Percentiles rank a stretch among this genome's conserved stretches.
Conservation (phyloP, 2,113 vertebrate genomes). For the Apeltes quadracus region DNA sequence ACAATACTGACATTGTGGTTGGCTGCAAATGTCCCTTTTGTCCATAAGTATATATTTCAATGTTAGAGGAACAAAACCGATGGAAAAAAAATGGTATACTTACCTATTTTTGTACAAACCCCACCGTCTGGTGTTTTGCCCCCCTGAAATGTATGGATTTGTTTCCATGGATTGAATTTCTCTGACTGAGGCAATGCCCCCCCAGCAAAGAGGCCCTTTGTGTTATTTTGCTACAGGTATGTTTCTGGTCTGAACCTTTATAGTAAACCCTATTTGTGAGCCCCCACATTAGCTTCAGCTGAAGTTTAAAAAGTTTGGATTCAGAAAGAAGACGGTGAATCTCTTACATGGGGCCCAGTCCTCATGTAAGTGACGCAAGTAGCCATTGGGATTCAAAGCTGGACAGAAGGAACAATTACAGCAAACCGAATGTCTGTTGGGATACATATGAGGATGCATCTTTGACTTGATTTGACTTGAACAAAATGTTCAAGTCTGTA, state of each 20-base stretch:
- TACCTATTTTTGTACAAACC: too few relatives aligned
- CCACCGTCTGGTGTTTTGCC: background rate
- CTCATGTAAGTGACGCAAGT: too few relatives aligned
- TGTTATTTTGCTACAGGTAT: background rate
- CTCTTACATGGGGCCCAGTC: background rate
- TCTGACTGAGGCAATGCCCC: background rate
- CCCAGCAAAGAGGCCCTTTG: too few relatives aligned
- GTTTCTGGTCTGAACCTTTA: background rate
- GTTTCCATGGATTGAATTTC: background rate
- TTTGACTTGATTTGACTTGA: too few relatives aligned
- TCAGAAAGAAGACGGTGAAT: background rate
- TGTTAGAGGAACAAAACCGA: background rate
- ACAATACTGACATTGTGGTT: too few relatives aligned
- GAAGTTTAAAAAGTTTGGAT: background rate
- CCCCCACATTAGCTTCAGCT: background rate
- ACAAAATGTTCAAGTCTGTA: conserved; percentile 8
- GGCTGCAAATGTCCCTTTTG: background rate
- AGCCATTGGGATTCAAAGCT: background rate
- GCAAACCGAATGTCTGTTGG: background rate
- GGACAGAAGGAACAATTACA: background rate
- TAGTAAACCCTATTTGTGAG: background rate
- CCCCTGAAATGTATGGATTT: background rate
- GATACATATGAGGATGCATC: fast-evolving
- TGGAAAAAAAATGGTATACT: too few relatives aligned
- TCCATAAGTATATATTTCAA: background rate